These are phyloP conservation scores for Muntiacus muntjak DNA, from an alignment of 2,113 vertebrate species.

Conservation along the genomic window DNA sequence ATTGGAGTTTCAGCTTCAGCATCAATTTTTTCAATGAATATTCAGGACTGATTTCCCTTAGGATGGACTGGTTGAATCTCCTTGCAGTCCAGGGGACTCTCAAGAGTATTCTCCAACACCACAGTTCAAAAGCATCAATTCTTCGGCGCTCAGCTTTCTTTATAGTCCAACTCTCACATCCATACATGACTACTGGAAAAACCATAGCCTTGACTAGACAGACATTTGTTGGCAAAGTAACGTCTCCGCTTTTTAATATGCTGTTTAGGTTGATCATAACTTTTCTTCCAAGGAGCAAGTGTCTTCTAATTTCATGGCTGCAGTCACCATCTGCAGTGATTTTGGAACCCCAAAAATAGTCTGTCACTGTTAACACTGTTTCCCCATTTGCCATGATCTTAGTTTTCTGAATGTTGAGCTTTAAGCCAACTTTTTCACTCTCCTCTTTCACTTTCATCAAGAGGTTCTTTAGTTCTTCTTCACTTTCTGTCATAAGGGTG, in stretches of 20 bases:
- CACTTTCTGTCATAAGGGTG: not conserved
- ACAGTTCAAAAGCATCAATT: not conserved
- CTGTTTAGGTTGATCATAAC: not conserved
- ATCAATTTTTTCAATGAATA: not conserved
- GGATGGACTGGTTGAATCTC: not conserved
- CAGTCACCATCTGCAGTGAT: not conserved
- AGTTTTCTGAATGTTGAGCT: not conserved
- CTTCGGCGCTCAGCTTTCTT: fast-evolving
- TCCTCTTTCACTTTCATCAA: not conserved
- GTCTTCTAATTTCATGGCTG: not conserved
- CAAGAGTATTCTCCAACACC: not conserved
- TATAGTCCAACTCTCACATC: not conserved
- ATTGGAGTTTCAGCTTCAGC: not conserved
- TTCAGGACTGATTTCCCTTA: not conserved
- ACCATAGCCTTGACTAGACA: not conserved
- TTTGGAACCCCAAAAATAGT: fast-evolving
- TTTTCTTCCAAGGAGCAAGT: not conserved
- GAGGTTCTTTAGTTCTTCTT: not conserved
- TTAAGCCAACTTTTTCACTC: not conserved
- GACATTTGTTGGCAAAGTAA: not conserved
- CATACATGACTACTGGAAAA: not conserved
- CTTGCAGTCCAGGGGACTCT: not conserved
- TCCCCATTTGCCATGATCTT: not conserved
- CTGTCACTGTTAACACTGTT: not conserved
- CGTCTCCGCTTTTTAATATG: not conserved